Evolutionary conservation across 2,888 invertebrate species (phyloP), one percentile per base, ranked within the genome.

Genomic region (Pristionchus maxplancki): DNA sequence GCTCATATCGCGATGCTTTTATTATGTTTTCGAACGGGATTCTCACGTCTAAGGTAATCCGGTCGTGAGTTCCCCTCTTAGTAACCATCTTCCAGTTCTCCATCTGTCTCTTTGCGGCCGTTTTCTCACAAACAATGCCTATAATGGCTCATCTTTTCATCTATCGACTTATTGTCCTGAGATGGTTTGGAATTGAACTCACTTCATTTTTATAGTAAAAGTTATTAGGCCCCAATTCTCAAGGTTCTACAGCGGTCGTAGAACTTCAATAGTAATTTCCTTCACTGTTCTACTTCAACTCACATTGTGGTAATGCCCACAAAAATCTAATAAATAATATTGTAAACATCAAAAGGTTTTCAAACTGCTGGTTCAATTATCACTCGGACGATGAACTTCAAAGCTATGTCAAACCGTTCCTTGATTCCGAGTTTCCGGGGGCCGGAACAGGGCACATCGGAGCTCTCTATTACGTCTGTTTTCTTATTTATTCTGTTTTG

Each of bases 141-240:
- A 50, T 83, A 11, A 50, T 83, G 50, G 82, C 53, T 6, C 82
- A 83, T 53, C 82, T 83, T 24, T 83, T 83, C 53, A 83, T 83
- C 50, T 83, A 83, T 31, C 82, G 82, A 2, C 24, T 83, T 17
- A 34, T 83, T 17, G 78, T 78, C 2, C 44, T 78, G 0, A 48
- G 17, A 78, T 78, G 78, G 78, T 78, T 9, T 1, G 31, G 8
- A 67, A n/a, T n/a, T n/a, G n/a, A n/a, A n/a, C n/a, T n/a, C n/a
- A n/a, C n/a, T n/a, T n/a, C n/a, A n/a, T n/a, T n/a, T n/a, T n/a
- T n/a, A n/a, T n/a, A n/a, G n/a, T n/a, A 37, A 24, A 9, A 40
- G 6, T 1, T 3, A 53, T 31, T 34, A 83, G 82, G 50, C 82
- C 82, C 2, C 1, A 9, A 11, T 0, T 20, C 0, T 9, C 44